Percentiles rank a stretch among this genome's conserved stretches.
phyloP scores from a whole-genome alignment of 2,797 vertebrate genomes.

The Oceanodroma leucorhoa region DNA sequence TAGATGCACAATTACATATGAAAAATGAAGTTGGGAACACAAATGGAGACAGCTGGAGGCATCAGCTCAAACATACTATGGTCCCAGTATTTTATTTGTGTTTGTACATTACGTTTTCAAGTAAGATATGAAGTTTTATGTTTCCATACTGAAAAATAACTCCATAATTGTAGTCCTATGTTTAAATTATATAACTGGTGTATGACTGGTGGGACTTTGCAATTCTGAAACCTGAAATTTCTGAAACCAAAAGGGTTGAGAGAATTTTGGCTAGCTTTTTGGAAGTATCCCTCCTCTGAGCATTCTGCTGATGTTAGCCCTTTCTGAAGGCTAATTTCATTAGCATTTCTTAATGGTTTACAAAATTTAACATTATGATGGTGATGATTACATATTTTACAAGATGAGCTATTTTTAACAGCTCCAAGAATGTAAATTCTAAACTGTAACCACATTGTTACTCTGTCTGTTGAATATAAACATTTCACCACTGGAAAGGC shows the following conservation, averaged over 20 bases:
- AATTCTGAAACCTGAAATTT: neutral
- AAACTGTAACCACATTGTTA: neutral
- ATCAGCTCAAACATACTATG: neutral
- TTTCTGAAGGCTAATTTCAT: neutral
- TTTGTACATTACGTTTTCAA: neutral
- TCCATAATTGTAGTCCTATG: neutral
- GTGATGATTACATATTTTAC: neutral
- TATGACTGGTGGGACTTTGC: neutral
- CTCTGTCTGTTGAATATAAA: neutral
- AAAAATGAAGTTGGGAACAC: neutral
- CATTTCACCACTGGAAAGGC: neutral
- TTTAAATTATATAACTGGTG: neutral
- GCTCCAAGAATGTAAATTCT: neutral
- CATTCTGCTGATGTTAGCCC: neutral
- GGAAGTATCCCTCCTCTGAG: neutral
- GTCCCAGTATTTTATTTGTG: neutral
- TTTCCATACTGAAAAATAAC: neutral
- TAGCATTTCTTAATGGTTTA: neutral
- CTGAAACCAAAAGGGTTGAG: neutral
- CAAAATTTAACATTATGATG: neutral
- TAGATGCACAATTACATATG: neutral
- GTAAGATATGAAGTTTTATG: neutral
- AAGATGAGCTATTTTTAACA: neutral
- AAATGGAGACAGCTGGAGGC: neutral
- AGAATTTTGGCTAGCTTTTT: neutral